These are phyloP conservation scores for Phrynocephalus guinanensis DNA, from an alignment of 2,797 vertebrate genomes.

Conservation along the genomic window DNA sequence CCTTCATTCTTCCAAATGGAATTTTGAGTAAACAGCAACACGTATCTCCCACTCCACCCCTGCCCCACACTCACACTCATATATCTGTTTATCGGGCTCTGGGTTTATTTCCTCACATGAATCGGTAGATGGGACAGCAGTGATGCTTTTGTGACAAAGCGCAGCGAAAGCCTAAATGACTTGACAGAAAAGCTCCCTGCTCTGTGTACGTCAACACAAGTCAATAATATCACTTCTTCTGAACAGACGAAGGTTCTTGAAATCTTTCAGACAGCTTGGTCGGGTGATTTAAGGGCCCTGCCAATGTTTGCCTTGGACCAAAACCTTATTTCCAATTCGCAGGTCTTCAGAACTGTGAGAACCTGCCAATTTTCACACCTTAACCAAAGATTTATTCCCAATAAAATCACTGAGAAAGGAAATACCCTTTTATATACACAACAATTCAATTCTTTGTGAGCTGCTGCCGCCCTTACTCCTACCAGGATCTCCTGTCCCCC, in stretches of 20 bases:
- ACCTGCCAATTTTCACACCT: conserved; percentile 81
- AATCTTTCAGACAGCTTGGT: conserved; percentile 74
- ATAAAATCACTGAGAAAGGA: conserved; percentile 68
- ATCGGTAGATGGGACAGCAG: conserved; percentile 65
- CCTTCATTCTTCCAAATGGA: conserved; percentile 14
- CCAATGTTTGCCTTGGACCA: conserved; percentile 78
- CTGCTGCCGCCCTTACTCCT: conserved; percentile 14
- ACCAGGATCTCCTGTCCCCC: conserved; percentile 20
- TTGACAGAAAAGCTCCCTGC: conserved; percentile 47
- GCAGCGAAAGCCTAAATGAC: conserved; percentile 58
- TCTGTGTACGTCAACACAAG: conserved; percentile 47
- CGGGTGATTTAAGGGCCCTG: conserved; percentile 71
- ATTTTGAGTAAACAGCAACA: conserved; percentile 39
- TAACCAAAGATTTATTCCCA: conserved; percentile 65
- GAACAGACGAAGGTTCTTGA: conserved; percentile 65
- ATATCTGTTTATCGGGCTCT: not conserved
- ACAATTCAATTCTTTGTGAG: conserved; percentile 46
- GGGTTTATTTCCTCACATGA: not conserved
- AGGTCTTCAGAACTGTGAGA: conserved; percentile 66
- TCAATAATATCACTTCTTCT: conserved; percentile 72
- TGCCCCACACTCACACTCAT: not conserved
- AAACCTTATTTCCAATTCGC: conserved; percentile 75
- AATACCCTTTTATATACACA: conserved; percentile 27
- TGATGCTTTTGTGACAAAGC: conserved; percentile 59
- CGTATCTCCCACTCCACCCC: not conserved